Conservation (phyloP, 2,797 vertebrate genomes). For the Poliocrania exsul region DNA sequence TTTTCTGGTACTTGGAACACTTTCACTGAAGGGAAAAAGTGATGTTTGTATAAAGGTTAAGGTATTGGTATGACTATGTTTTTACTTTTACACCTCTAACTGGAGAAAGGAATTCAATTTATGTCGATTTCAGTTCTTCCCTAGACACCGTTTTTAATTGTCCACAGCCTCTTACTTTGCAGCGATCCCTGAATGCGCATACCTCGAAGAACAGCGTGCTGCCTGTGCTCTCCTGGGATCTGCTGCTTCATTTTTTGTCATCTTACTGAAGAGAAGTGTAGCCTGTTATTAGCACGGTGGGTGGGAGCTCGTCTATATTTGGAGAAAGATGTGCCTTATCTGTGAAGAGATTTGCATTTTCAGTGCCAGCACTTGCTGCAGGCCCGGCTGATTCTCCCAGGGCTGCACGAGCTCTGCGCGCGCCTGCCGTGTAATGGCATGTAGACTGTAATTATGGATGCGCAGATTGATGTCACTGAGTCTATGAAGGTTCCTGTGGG, state of each 20-base stretch:
- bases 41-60: background rate
- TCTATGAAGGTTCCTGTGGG: background rate
- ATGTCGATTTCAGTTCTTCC: background rate
- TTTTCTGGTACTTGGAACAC: background rate
- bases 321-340: background rate
- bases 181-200: accelerated
- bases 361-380: background rate
- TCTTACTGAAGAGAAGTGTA: background rate
- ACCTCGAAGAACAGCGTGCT: background rate
- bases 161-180: background rate
- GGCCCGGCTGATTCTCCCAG: conserved; percentile 9
- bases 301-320: background rate
- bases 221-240: background rate
- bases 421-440: conserved; percentile 8
- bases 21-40: background rate
- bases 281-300: conserved; percentile 1
- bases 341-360: conserved; percentile 37
- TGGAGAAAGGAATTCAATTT: background rate
- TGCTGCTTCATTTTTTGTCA: background rate
- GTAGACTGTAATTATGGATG: conserved; percentile 52
- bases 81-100: background rate
- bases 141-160: background rate
- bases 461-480: conserved; percentile 19
- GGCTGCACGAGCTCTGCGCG: background rate
- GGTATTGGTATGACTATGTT: background rate